Conservation (phyloP, 2,888 invertebrate genomes). For the Didymodactylos carnosus region DNA sequence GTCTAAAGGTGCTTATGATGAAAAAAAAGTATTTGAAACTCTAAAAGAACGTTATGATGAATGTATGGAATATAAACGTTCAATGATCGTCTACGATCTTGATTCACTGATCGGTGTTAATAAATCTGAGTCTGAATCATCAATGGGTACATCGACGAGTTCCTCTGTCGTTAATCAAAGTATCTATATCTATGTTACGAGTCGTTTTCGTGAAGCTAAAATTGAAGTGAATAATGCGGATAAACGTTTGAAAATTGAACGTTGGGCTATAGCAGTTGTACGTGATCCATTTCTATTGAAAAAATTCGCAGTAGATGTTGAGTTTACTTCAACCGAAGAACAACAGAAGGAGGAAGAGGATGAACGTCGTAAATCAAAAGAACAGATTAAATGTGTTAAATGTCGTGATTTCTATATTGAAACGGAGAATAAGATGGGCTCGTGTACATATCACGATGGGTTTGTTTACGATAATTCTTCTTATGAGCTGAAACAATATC, state of each 20-base stretch:
- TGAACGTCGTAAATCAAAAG: not conserved
- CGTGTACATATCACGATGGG: not conserved
- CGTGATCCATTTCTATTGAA: not conserved
- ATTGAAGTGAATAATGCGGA: not conserved
- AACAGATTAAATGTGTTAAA: not conserved
- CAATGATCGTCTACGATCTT: not conserved
- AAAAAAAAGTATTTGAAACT: not conserved
- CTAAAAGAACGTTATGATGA: not conserved
- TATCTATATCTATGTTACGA: not conserved
- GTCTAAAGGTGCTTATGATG: not conserved
- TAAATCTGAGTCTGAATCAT: not conserved
- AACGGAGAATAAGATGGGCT: not conserved
- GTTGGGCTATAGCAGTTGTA: not conserved
- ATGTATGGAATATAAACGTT: not conserved
- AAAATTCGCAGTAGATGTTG: not conserved
- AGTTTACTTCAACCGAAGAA: not conserved
- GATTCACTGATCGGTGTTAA: not conserved
- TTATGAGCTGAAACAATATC: not conserved
- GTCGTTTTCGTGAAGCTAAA: not conserved
- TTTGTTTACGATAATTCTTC: not conserved
- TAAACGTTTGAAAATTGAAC: not conserved
- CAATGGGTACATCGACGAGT: not conserved
- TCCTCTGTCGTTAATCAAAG: not conserved
- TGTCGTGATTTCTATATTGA: not conserved
- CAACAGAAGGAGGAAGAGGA: not conserved